These are phyloP conservation scores for Labeo catla DNA, from an alignment of 2,113 vertebrate genomes.

Conservation along the genomic window DNA sequence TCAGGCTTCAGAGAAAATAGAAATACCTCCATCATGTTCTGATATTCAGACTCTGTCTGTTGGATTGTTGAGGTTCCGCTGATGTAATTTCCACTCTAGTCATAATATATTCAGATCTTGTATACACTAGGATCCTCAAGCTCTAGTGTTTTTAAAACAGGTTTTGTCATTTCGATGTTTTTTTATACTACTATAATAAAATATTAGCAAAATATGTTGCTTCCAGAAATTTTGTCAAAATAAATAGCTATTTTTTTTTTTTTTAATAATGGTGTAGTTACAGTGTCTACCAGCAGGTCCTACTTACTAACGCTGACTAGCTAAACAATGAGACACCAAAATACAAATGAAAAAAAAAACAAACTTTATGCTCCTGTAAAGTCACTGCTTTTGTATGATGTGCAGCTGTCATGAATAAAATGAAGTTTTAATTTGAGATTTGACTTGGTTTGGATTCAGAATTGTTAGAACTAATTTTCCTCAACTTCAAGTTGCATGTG, in stretches of 20 bases:
- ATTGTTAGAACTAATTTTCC: no score
- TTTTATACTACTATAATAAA: no score
- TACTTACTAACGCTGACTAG: no score
- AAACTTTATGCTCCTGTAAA: neutral
- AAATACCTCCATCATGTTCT: conserved; percentile 5
- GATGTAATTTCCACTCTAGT: neutral
- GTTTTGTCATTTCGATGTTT: neutral
- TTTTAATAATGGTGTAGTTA: no score
- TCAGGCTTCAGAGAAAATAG: conserved; percentile 53
- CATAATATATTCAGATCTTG: neutral
- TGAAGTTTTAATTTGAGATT: no score
- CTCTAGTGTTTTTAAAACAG: neutral
- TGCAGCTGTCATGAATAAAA: neutral
- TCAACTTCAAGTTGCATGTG: no score
- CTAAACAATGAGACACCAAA: no score
- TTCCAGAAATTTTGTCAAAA: neutral
- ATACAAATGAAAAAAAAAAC: no score
- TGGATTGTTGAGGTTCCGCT: neutral
- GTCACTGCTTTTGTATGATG: no score
- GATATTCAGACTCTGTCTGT: neutral
- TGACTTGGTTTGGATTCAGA: no score
- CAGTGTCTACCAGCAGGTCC: no score
- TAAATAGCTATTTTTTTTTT: neutral
- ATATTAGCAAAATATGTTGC: no score
- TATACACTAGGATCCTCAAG: neutral